phyloP scores from a whole-genome alignment of 2,113 vertebrate genomes.

The Phrynocephalus versicolor region DNA sequence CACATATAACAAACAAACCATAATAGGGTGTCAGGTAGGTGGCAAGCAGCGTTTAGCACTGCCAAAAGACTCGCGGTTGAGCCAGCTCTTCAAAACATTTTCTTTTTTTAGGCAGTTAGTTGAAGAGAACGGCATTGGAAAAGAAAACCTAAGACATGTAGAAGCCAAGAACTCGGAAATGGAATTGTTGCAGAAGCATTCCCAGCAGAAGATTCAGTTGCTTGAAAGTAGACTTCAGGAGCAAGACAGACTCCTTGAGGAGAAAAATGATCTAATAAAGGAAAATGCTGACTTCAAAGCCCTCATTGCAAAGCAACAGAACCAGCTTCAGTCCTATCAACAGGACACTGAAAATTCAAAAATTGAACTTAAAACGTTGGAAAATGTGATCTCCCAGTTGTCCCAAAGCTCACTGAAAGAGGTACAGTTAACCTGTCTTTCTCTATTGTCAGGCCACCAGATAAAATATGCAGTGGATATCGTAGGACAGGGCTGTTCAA shows the following conservation, averaged over 20 bases:
- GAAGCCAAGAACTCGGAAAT: conserved; percentile 76
- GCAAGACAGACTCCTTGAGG: conserved; percentile 67
- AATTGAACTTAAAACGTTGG: conserved; percentile 79
- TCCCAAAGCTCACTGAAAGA: conserved; percentile 60
- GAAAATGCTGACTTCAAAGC: conserved; percentile 81
- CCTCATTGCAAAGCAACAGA: conserved; percentile 74
- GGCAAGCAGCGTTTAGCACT: no score
- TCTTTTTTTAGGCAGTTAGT: conserved; percentile 83
- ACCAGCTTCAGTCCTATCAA: conserved; percentile 73
- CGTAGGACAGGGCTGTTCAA: no score
- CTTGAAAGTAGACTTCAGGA: conserved; percentile 81
- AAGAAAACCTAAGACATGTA: conserved; percentile 69
- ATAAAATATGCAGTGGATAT: background rate
- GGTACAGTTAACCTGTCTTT: conserved; percentile 43
- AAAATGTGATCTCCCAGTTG: conserved; percentile 81
- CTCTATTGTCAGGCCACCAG: background rate
- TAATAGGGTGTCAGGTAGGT: no score
- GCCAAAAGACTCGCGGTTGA: no score
- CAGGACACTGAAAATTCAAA: conserved; percentile 81
- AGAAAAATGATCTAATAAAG: conserved; percentile 72
- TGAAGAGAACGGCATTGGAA: conserved; percentile 72
- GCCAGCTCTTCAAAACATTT: no score
- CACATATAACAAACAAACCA: no score
- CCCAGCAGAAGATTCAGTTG: conserved; percentile 70
- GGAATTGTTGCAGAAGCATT: conserved; percentile 71